A percentile compares a stretch with the other conserved stretches of the same genome.
phyloP scores from a whole-genome alignment of 2,113 vertebrate genomes.

The Conger conger region DNA sequence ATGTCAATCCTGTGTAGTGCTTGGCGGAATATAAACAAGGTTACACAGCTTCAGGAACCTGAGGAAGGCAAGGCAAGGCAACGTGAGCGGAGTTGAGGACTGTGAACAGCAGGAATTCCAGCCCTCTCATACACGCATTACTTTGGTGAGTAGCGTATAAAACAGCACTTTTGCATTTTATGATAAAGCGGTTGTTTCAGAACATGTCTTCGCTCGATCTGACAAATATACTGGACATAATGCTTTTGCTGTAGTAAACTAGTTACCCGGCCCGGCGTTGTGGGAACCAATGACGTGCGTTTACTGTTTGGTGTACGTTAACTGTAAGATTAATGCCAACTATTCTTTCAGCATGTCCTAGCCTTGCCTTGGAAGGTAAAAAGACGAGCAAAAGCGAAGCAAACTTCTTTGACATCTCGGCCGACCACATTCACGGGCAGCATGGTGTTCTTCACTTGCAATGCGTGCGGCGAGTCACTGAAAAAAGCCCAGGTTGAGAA shows the following conservation, averaged over 20 bases:
- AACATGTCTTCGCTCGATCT: neutral
- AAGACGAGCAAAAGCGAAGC: neutral
- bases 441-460: constrained; percentile 96
- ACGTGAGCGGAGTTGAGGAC: neutral
- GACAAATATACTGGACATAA: neutral
- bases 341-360: neutral
- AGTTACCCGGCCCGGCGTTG: neutral
- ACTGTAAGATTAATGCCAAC: neutral
- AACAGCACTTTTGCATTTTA: neutral
- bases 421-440: neutral
- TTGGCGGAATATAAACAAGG: constrained; percentile 22
- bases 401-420: neutral
- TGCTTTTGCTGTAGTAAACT: neutral
- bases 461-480: constrained; percentile 86
- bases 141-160: neutral
- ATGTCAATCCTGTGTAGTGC: neutral
- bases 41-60: neutral
- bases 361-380: neutral
- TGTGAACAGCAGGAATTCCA: neutral
- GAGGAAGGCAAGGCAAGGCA: neutral
- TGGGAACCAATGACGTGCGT: constrained; percentile 44
- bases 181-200: neutral
- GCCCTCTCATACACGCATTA: neutral
- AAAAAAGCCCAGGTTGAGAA: constrained; percentile 94
- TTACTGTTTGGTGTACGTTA: neutral